These are phyloP conservation scores for Amblyjoppa fuscipennis DNA, from an alignment of 2,888 invertebrate genomes.

Conservation along the genomic window DNA sequence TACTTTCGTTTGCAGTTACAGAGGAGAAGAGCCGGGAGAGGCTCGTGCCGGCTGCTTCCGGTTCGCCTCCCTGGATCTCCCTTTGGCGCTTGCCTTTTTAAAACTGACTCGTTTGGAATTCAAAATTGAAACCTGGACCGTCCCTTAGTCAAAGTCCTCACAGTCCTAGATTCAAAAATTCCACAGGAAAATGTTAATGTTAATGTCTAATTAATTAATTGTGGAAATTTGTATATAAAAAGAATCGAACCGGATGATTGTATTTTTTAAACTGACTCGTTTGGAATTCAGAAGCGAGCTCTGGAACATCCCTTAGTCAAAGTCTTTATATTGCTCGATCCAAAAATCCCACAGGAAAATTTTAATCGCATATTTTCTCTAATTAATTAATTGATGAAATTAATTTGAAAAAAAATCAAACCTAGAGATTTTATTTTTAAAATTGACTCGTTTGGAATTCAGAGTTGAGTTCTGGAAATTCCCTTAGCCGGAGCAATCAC, in stretches of 20 bases:
- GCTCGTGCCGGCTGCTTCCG: slow-evolving; percentile 82
- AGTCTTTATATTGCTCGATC: background rate
- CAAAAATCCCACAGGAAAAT: background rate
- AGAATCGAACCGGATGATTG: background rate
- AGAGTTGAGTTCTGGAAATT: background rate
- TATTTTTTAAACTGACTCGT: slow-evolving; percentile 46
- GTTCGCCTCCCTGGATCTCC: slow-evolving; percentile 68
- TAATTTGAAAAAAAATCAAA: no score
- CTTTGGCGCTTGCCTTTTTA: background rate
- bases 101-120: slow-evolving; percentile 38
- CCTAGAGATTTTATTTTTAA: background rate
- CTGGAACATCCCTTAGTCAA: background rate
- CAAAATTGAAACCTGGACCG: background rate
- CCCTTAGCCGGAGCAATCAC: background rate
- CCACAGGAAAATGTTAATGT: background rate
- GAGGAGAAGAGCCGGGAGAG: slow-evolving; percentile 39
- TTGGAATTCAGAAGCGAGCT: slow-evolving; percentile 25
- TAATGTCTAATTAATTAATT: no score
- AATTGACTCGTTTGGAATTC: slow-evolving; percentile 54
- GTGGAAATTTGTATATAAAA: no score
- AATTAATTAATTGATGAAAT: no score
- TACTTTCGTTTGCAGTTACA: background rate
- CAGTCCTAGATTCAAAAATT: background rate
- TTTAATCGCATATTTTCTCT: no score
- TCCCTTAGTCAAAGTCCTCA: background rate